Conservation (phyloP, 2,113 vertebrate species). For the Taurulus bubalis region DNA sequence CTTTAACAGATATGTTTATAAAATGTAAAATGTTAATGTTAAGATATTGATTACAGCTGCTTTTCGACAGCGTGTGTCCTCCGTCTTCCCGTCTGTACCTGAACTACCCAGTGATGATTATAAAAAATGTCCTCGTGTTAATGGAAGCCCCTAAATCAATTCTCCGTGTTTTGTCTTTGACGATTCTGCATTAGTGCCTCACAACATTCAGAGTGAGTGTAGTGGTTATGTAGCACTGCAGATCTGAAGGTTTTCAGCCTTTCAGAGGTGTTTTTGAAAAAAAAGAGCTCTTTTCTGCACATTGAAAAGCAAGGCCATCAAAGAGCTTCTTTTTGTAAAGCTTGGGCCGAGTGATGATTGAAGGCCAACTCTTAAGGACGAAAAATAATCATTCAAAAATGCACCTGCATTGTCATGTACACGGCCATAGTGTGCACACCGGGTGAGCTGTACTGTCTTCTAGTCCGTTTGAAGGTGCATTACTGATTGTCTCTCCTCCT, state of each 20-base stretch:
- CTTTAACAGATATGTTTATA: no score
- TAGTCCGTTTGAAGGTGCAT: conserved; percentile 5
- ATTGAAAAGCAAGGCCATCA: conserved; percentile 43
- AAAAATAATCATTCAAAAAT: conserved; percentile 24
- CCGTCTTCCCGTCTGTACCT: not conserved
- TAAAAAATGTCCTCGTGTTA: not conserved
- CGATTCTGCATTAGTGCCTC: not conserved
- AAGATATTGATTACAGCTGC: not conserved
- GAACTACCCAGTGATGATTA: not conserved
- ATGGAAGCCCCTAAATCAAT: not conserved
- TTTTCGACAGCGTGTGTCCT: not conserved
- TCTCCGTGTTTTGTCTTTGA: not conserved
- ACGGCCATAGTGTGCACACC: not conserved
- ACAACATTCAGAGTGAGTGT: not conserved
- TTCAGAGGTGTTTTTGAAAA: not conserved
- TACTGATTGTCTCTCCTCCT: not conserved
- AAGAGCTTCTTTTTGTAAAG: conserved; percentile 28
- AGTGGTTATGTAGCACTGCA: not conserved
- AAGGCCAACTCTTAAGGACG: conserved; percentile 26
- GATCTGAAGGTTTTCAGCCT: conserved; percentile 6
- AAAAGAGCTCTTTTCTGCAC: not conserved
- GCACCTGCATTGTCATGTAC: conserved; percentile 2
- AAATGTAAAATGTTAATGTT: not conserved
- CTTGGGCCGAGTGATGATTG: conserved; percentile 9
- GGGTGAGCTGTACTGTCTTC: not conserved